phyloP scores from a whole-genome alignment of 2,113 vertebrate species.

The Microtus montanus region DNA sequence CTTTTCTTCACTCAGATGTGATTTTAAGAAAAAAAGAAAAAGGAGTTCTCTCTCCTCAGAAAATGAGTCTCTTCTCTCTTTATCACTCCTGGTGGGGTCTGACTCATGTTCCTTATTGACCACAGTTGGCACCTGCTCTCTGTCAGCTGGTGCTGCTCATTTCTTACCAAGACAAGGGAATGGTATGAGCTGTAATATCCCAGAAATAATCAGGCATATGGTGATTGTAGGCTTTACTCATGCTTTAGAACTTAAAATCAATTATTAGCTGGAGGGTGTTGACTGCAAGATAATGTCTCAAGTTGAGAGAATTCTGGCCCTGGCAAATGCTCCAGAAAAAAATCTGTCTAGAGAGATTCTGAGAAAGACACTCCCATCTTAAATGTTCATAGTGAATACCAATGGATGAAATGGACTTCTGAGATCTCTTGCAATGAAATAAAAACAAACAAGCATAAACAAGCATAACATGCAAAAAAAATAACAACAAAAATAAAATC shows the following conservation, averaged over 20 bases:
- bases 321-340: neutral
- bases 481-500: neutral
- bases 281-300: neutral
- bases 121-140: constrained; percentile 39
- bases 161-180: constrained; percentile 23
- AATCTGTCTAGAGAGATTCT: constrained; percentile 10
- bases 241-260: constrained; percentile 2
- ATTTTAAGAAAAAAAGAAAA: too few relatives aligned
- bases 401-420: neutral
- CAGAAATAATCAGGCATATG: neutral
- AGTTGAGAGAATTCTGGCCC: neutral
- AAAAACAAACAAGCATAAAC: neutral
- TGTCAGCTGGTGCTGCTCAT: neutral
- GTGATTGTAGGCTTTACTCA: neutral
- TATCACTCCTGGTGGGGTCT: neutral
- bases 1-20: too few relatives aligned
- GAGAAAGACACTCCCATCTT: neutral
- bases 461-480: neutral
- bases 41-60: neutral
- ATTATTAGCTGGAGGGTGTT: neutral
- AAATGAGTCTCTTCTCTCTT: neutral
- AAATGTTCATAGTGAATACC: neutral
- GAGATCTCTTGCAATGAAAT: neutral
- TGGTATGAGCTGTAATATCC: neutral
- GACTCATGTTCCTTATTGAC: neutral